Evolutionary conservation across 1,140 invertebrate genomes (phyloP).

Genomic region (Scaptomyza graminum): DNA sequence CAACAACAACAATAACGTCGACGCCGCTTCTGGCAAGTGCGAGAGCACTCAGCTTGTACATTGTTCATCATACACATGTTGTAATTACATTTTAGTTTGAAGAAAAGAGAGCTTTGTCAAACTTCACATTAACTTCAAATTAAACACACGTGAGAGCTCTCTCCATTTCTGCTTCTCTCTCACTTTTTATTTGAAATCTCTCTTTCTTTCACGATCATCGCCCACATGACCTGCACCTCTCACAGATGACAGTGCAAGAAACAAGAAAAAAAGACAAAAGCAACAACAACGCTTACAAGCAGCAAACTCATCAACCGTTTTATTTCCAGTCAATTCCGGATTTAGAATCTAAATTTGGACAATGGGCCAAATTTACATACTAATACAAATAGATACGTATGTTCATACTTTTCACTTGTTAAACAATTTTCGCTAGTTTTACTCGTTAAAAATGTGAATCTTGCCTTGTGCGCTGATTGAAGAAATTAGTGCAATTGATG

Average conservation of each 20-base stretch:
- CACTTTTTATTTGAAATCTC: neutral
- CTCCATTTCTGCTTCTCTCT: conserved; percentile 7
- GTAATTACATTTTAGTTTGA: conserved; percentile 19
- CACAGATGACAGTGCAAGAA: conserved; percentile 67
- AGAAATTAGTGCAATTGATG: conserved; percentile 79
- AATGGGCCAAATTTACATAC: conserved; percentile 51
- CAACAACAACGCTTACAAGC: conserved; percentile 36
- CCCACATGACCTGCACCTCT: conserved; percentile 68
- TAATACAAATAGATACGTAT: conserved; percentile 29
- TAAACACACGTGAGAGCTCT: conserved; percentile 28
- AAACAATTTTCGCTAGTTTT: conserved; percentile 80
- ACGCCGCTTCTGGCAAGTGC: conserved; percentile 30
- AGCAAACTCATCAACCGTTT: conserved; percentile 45
- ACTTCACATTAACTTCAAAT: conserved; percentile 22
- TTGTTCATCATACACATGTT: conserved; percentile 4
- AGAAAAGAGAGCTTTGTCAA: conserved; percentile 11
- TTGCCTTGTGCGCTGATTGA: conserved; percentile 77
- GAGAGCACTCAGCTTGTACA: conserved; percentile 18
- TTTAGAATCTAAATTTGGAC: conserved; percentile 57
- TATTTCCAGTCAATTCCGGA: conserved; percentile 58
- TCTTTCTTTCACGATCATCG: conserved; percentile 6
- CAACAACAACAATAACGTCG: conserved; percentile 22
- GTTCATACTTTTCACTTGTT: conserved; percentile 52
- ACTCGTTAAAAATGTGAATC: conserved; percentile 66
- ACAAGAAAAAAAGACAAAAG: neutral